Evolutionary conservation across 2,797 vertebrate genomes (phyloP).

Genomic region (Bufotes viridis): DNA sequence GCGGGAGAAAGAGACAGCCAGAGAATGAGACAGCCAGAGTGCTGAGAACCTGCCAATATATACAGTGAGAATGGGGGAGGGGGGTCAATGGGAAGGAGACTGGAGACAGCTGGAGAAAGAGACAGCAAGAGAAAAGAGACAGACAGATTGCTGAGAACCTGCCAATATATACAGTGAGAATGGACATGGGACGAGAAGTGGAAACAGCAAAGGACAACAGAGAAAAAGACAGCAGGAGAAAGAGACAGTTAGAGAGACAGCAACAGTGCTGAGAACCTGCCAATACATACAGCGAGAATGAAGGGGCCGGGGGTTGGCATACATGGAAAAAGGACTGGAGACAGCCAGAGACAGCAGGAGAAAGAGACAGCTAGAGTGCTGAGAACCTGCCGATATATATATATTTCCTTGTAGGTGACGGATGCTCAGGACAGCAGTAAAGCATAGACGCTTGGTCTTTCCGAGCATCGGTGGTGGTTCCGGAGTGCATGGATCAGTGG

Average conservation of each 20-base stretch:
- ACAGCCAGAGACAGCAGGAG: not conserved
- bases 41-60: constrained; percentile 30
- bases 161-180: constrained; percentile 42
- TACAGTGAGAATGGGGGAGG: constrained; percentile 8
- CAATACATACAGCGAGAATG: constrained; percentile 38
- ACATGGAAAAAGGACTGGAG: too few relatives aligned
- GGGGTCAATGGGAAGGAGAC: too few relatives aligned
- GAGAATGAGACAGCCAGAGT: not conserved
- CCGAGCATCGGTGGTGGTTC: too few relatives aligned
- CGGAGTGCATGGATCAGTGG: too few relatives aligned
- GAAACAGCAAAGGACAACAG: not conserved
- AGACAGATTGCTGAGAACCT: not conserved
- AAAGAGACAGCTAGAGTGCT: not conserved
- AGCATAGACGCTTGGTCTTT: too few relatives aligned
- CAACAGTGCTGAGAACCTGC: not conserved
- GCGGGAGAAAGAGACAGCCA: not conserved
- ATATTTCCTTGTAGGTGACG: too few relatives aligned
- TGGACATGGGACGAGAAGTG: too few relatives aligned
- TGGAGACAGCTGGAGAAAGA: not conserved
- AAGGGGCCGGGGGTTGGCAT: too few relatives aligned
- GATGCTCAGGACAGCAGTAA: too few relatives aligned
- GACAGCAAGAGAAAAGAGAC: not conserved
- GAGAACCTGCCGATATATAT: constrained; percentile 34
- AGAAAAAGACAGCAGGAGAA: too few relatives aligned
- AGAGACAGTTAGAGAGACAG: not conserved